A percentile compares a stretch with the other conserved stretches of the same genome.
phyloP scores from a whole-genome alignment of 53 echinoderm and acorn worm species.

The Crossaster papposus region DNA sequence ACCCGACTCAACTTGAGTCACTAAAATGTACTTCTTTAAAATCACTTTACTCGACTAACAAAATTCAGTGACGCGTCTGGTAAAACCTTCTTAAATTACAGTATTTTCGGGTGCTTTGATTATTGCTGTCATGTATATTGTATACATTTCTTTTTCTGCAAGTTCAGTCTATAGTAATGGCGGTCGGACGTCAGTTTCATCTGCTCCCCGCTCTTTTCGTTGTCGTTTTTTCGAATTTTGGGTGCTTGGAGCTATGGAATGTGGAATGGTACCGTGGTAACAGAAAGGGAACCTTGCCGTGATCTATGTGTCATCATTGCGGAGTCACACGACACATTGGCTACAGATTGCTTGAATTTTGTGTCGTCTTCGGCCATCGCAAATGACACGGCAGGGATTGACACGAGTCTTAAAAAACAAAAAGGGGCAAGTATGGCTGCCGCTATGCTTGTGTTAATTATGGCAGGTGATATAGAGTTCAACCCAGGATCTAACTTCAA shows the following conservation, averaged over 20 bases:
- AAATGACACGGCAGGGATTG: neutral
- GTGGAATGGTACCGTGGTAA: neutral
- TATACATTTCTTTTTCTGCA: no score
- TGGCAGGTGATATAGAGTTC: no score
- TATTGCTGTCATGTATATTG: no score
- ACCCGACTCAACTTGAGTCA: no score
- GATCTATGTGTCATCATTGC: neutral
- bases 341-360: neutral
- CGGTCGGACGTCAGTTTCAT: neutral
- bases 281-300: constrained; percentile 1
- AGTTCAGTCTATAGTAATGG: no score
- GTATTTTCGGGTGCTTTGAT: no score
- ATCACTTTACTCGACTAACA: no score
- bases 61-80: no score
- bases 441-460: neutral
- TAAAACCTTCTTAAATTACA: no score
- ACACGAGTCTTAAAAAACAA: neutral
- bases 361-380: neutral
- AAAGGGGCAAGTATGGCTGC: neutral
- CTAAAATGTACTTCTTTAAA: no score
- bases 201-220: neutral
- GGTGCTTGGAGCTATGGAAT: no score
- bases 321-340: neutral
- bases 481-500: no score
- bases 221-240: neutral